Evolutionary conservation across 37 sponge, comb jelly and placozoan species (phyloP).

Genomic region (Agelas oroides): DNA sequence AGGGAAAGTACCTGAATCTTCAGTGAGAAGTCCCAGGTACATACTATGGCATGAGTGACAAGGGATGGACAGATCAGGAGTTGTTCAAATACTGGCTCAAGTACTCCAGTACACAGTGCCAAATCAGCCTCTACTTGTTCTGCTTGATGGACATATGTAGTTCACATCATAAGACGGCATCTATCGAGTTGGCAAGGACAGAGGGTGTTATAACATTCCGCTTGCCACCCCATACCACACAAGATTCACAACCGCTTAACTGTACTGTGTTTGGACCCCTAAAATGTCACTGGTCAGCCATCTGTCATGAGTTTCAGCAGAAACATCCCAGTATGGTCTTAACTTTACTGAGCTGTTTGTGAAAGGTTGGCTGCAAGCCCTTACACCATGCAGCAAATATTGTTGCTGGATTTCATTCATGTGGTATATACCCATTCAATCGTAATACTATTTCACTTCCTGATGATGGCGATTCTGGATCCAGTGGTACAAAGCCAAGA

Average conservation of each 20-base stretch:
- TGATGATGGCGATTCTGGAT: no score
- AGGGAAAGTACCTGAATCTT: constrained; percentile 26
- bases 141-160: constrained; percentile 36
- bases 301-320: neutral
- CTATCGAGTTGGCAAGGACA: constrained; percentile 6
- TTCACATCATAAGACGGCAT: constrained; percentile 14
- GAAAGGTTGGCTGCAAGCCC: neutral
- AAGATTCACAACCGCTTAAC: constrained; percentile 17
- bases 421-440: constrained; percentile 3
- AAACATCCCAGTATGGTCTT: neutral
- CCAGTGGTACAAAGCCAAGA: no score
- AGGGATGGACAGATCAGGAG: constrained; percentile 26
- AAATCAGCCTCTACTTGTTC: neutral
- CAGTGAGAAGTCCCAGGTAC: constrained; percentile 40
- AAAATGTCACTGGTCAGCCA: constrained; percentile 11
- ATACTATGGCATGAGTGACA: constrained; percentile 46
- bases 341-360: neutral
- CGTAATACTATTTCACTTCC: neutral
- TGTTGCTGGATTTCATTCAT: neutral
- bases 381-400: neutral
- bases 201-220: constrained; percentile 3
- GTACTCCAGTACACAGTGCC: constrained; percentile 30
- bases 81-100: constrained; percentile 16
- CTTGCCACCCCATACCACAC: constrained; percentile 25
- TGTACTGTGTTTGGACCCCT: constrained; percentile 14